These are phyloP conservation scores for Callipepla californica DNA, from an alignment of 2,113 vertebrate species.

Conservation along the genomic window DNA sequence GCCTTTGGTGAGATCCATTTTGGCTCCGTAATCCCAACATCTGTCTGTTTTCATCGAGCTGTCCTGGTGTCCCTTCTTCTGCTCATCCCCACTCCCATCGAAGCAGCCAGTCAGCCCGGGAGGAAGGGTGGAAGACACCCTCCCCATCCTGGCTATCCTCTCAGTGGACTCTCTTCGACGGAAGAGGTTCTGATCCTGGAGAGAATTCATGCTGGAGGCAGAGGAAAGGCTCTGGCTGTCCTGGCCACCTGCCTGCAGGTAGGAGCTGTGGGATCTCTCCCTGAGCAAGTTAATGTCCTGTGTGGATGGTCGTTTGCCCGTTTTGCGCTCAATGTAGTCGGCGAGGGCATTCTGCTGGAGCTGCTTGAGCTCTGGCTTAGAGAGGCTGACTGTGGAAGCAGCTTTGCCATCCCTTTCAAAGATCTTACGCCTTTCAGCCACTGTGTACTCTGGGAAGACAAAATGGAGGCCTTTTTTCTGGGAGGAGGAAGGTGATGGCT, in stretches of 20 bases:
- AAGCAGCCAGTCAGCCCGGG: slow-evolving; percentile 49
- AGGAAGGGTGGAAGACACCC: slow-evolving; percentile 70
- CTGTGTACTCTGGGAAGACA: slow-evolving; percentile 81
- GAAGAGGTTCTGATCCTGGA: slow-evolving; percentile 81
- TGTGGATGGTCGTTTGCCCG: slow-evolving; percentile 68
- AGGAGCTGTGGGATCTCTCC: slow-evolving; percentile 81
- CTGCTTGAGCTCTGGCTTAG: slow-evolving; percentile 87
- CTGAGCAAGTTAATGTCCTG: slow-evolving; percentile 54
- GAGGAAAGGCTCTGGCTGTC: slow-evolving; percentile 83
- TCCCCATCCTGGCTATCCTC: slow-evolving; percentile 24
- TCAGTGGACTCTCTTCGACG: slow-evolving; percentile 63
- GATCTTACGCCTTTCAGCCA: slow-evolving; percentile 89
- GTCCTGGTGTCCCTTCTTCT: background rate
- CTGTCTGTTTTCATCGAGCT: slow-evolving; percentile 51
- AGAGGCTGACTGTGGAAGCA: slow-evolving; percentile 74
- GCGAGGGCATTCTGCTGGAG: slow-evolving; percentile 91
- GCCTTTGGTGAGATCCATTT: slow-evolving; percentile 55
- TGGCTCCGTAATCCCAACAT: slow-evolving; percentile 45
- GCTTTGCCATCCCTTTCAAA: slow-evolving; percentile 84
- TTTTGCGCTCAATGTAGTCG: slow-evolving; percentile 92
- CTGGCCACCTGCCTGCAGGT: slow-evolving; percentile 63
- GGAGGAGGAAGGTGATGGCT: slow-evolving; percentile 50
- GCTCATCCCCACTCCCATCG: slow-evolving; percentile 68
- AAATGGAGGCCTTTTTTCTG: slow-evolving; percentile 72
- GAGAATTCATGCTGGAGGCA: slow-evolving; percentile 86